Percentiles rank a stretch among this genome's conserved stretches.
These are phyloP conservation scores for Creontiades dilutus DNA, from an alignment of 2,888 invertebrate genomes.

Conservation along the genomic window DNA sequence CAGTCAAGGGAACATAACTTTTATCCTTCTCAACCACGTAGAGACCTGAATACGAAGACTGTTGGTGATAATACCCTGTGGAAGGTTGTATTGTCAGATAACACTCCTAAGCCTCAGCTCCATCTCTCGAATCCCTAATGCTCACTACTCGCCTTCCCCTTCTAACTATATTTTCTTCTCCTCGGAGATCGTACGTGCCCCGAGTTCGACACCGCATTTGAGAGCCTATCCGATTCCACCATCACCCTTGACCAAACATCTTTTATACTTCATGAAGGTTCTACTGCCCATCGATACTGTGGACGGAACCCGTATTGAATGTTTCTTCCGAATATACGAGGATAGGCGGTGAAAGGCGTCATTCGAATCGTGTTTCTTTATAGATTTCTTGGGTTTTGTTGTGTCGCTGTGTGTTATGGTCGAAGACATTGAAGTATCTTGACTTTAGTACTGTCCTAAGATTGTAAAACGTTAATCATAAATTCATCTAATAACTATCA, in stretches of 20 bases:
- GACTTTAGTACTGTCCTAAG: no score
- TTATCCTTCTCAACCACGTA: constrained; percentile 10
- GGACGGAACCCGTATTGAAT: constrained; percentile 5
- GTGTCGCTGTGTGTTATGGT: no score
- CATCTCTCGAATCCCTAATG: constrained; percentile 21
- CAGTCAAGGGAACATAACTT: constrained; percentile 21
- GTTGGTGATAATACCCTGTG: constrained; percentile 11
- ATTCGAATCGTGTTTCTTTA: no score
- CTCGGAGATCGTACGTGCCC: constrained; percentile 10
- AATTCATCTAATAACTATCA: no score
- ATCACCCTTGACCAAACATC: constrained; percentile 42
- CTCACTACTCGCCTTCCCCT: background rate
- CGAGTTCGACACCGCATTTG: constrained; percentile 16
- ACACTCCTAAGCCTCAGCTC: constrained; percentile 30
- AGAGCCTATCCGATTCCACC: constrained; percentile 10
- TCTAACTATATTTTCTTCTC: constrained; percentile 25
- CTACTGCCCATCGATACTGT: constrained; percentile 1
- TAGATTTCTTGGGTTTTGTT: no score
- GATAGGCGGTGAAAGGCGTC: background rate
- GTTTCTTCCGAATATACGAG: background rate
- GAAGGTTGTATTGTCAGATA: constrained; percentile 39
- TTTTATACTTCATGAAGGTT: constrained; percentile 32
- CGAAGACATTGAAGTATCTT: no score
- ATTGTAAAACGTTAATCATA: no score
- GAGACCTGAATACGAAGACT: constrained; percentile 36